Evolutionary conservation across 2,888 invertebrate genomes (phyloP), one percentile per base, ranked within the genome.

Genomic region (Yponomeuta sedellus): DNA sequence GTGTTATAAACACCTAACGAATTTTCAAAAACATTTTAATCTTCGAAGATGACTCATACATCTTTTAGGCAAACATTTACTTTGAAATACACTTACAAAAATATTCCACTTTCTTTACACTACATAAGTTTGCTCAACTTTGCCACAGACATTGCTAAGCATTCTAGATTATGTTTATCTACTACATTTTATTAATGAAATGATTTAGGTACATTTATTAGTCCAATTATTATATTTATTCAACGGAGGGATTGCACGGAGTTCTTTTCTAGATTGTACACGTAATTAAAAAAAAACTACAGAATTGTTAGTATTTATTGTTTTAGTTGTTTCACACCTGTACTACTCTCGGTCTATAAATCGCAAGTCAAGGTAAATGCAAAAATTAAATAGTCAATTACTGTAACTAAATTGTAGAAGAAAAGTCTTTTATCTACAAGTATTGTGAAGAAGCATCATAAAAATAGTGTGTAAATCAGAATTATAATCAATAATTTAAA

Each of bases 21-120:
- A 52, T 16, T 52, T 6, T 52, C 44, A 52, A 4, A 52, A 52
- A 52, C 16, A 16, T 52, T 16, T 52, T 52, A 34, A 8, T 34
- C 34, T 16, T 12, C 12, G 1, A 52, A 52, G 44, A 52, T 16
- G 16, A 16, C 16, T 52, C 44, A 52, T 16, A 52, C 34, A 34
- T 34, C 34, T 6, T 16, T 58, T 58, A 58, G 20, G 58, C 58
- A 28, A 52, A 61, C 44, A 63, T 40, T 63, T 44, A 16, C 76
- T 16, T 74, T 80, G 78, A 80, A 65, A 83, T 83, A 76, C 73
- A 80, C 87, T 88, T 90, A 91, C 87, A 91, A 91, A 91, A 91
- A 90, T 91, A 91, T 89, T 86, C 73, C 80, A 81, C 75, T 88
- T 87, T 85, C 82, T 87, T 85, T 85, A 86, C 81, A 83, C 82